Evolutionary conservation across 2,113 vertebrate genomes (phyloP), one percentile per base, ranked within the genome.

Genomic region (Pavo muticus): DNA sequence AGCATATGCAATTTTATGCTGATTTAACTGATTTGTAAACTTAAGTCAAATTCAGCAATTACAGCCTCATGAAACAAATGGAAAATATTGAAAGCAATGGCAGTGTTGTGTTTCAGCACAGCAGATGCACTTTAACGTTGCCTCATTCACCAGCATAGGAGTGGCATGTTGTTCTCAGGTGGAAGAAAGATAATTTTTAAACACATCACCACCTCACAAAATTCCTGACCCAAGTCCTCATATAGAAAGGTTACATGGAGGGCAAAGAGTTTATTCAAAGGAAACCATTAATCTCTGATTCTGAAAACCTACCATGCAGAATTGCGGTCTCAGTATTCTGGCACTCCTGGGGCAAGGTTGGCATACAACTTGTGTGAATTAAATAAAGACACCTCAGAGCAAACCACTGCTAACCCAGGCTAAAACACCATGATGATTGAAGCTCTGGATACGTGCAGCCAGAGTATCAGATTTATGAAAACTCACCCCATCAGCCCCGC

Each of bases 161-260:
- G 15, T 25, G 8, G 21, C 40, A 5, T 5, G 57, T 3, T 54
- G 24, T 29, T 91, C 44, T 90, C 9, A 45, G 48, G 37, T 32
- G n/a, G 11, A 72, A 48, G 7, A 39, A 57, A 79, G 54, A 40
- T 32, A 23, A 54, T 48, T 69, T 96, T 79, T 39, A 73, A 87
- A 48, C 2, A 4, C 8, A 61, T 71, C 9, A 8, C 9, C 6
- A 21, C 14, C 7, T 2, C 16, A 30, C 18, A 37, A 14, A 42
- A 56, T 35, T 79, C 29, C n/a, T 21, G 32, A 40, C 37, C 16
- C 10, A 84, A 25, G 10, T 4, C 7, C 8, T 77, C 0, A 0
- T 24, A 54, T 5, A 2, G 13, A n/a, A 45, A 71, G 4, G 18
- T 74, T 68, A 56, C 8, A 19, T 57, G 21, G 35, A 61, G 24